Percentiles rank a stretch among this genome's conserved stretches.
These are phyloP conservation scores for Xylocampa areola DNA, from an alignment of 2,888 invertebrate species.

Conservation along the genomic window DNA sequence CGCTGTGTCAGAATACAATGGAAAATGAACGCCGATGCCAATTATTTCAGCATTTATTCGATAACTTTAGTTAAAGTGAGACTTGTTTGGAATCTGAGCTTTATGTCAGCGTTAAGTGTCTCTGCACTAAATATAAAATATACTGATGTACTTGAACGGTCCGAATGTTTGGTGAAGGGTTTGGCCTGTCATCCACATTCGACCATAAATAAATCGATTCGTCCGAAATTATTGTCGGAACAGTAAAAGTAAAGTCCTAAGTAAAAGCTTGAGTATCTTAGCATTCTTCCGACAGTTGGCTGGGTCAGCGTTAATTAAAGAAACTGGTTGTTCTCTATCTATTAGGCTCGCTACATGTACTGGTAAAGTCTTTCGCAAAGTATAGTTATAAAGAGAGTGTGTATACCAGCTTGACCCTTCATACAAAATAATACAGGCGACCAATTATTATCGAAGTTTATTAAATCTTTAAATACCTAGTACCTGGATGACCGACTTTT, in stretches of 20 bases:
- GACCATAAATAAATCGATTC: neutral
- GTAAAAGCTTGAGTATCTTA: slow-evolving; percentile 1
- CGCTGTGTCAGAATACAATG: slow-evolving; percentile 21
- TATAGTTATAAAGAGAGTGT: no score
- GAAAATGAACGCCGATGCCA: slow-evolving; percentile 32
- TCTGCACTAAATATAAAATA: neutral
- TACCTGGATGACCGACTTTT: no score
- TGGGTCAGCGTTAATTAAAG: neutral
- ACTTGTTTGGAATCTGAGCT: slow-evolving; percentile 37
- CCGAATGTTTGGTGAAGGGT: neutral
- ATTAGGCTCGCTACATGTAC: no score
- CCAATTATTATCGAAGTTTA: no score
- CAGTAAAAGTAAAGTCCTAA: neutral
- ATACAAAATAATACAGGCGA: no score
- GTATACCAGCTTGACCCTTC: neutral
- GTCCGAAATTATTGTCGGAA: slow-evolving; percentile 2
- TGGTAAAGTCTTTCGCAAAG: no score
- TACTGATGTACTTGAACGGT: neutral
- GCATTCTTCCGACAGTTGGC: neutral
- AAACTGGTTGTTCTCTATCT: neutral
- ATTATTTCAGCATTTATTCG: slow-evolving; percentile 48
- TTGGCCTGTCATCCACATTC: neutral
- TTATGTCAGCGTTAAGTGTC: slow-evolving; percentile 22
- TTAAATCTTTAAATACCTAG: no score
- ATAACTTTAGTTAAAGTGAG: slow-evolving; percentile 39